Base-by-base conservation (phyloP, 2,888 invertebrate species). In the Deilephila elpenor region DNA sequence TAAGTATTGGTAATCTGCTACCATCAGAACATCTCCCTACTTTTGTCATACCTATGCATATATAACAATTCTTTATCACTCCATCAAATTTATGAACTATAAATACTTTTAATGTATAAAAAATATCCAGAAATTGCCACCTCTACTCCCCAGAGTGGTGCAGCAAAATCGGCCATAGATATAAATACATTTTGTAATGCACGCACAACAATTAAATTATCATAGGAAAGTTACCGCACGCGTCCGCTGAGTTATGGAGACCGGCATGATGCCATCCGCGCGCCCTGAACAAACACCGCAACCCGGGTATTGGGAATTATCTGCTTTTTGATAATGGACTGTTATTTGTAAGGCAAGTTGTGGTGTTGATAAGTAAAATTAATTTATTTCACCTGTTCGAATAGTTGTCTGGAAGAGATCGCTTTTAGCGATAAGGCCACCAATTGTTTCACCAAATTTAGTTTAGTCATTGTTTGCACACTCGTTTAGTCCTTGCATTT, bases 121-220 rank as follows among this genome's bases (percentile, higher is more conserved):
- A 56, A 11, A n/a, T 17, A 1, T 64, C 34, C 7, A 53, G n/a
- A 73, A 44, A 6, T 60, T 73, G 70, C 61, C 60, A 61, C 60
- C 8, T 70, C 61, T 73, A 61, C 32, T 59, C 29, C 53, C 25
- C 17, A 6, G 14, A 61, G 20, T 51, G 29, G 29, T 17, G 32
- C 20, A 61, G 60, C 77, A 77, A 80, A 75, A 74, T 74, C 44
- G 75, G 75, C 75, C 73, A 75, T 75, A 75, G 80, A 87, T 85
- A 89, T 89, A 88, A 90, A 88, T 89, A 88, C 83, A 87, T 85
- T 83, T 84, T 81, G 83, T 85, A 86, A 83, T 79, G 88, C 90
- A 92, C 92, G 92, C 92, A 93, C 90, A 88, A 93, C 93, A 93
- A 93, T 93, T 93, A 93, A 93, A 93, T 93, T 93, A 93, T 93